Evolutionary conservation across 2,888 invertebrate genomes (phyloP).

Genomic region (Ochropacha duplaris): DNA sequence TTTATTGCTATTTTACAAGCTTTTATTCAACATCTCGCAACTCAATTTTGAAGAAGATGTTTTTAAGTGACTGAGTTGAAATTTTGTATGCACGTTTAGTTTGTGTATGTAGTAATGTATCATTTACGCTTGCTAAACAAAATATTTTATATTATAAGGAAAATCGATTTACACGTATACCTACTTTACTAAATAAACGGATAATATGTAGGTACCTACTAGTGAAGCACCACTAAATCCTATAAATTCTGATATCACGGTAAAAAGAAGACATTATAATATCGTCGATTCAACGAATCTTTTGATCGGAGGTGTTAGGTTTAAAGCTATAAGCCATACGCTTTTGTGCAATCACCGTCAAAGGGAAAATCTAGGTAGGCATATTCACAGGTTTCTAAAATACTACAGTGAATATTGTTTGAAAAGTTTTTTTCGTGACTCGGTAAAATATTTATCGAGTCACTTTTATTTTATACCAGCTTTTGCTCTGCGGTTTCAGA

Average conservation of each 20-base stretch:
- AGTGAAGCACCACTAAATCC: slow-evolving; percentile 37
- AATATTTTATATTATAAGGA: too few relatives aligned
- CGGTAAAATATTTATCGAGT: not conserved
- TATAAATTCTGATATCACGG: slow-evolving; percentile 40
- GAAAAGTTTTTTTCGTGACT: slow-evolving; percentile 25
- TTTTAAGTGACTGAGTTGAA: too few relatives aligned
- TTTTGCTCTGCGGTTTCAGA: too few relatives aligned
- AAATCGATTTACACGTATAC: too few relatives aligned
- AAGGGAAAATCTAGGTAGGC: slow-evolving; percentile 37
- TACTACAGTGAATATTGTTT: slow-evolving; percentile 35
- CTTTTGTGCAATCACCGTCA: slow-evolving; percentile 61
- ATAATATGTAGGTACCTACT: too few relatives aligned
- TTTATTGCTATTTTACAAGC: too few relatives aligned
- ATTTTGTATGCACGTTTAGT: too few relatives aligned
- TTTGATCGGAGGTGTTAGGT: slow-evolving; percentile 49
- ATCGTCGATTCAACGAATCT: slow-evolving; percentile 39
- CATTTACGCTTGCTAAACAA: too few relatives aligned
- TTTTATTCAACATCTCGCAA: too few relatives aligned
- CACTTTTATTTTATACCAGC: not conserved
- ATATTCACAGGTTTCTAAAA: slow-evolving; percentile 38
- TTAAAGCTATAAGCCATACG: slow-evolving; percentile 45
- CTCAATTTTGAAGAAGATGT: too few relatives aligned
- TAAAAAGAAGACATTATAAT: slow-evolving; percentile 46
- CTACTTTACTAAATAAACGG: too few relatives aligned
- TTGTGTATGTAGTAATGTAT: too few relatives aligned